Base-by-base conservation (phyloP, 2,888 invertebrate genomes). In the Drosophila emarginata region DNA sequence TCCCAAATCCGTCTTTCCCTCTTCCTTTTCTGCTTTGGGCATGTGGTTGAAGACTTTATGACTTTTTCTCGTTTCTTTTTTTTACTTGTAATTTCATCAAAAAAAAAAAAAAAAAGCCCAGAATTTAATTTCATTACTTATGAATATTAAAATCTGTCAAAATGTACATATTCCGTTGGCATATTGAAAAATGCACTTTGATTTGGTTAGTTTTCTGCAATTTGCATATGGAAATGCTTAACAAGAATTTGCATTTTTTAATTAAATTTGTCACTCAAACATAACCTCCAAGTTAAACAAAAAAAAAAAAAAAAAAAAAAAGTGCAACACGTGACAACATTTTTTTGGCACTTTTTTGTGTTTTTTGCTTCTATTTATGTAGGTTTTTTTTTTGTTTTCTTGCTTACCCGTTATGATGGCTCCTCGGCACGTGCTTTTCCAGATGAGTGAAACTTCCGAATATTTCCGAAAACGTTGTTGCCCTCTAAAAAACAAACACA, bases 251-350 rank as follows among this genome's bases (percentile, higher is more conserved):
- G 45, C 45, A 45, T 45, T 45, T 45, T 45, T 21, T 45, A 45
- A 45, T 45, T 45, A 45, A 21, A 45, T 45, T 45, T 18, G 15
- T 12, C 45, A 12, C 6, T 18, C 14, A 18, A 45, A 45, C 45
- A 21, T 45, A 45, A 45, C 45, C 45, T 45, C 21, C 18, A 45
- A 45, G 18, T 9, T 2, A 45, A 6, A 0, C 15, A 15, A 40
- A 14, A 18, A 45, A 18, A 45, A 45, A 1, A 11, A 11, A 45
- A 18, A 26, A 4, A 4, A 45, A 45, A 45, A 45, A 45, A 45
- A 45, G 45, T 45, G 45, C 45, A 45, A 45, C 45, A 45, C 45
- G 45, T 45, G 45, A 45, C 45, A 45, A 45, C 18, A 4, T 21
- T 11, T 45, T 45, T 18, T 1, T 32, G 32, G 21, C 18, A 12